Percentiles rank a stretch among this genome's conserved stretches.
Evolutionary conservation across 2,888 invertebrate genomes (phyloP).

Genomic region (Dermolepida albohirtum): DNA sequence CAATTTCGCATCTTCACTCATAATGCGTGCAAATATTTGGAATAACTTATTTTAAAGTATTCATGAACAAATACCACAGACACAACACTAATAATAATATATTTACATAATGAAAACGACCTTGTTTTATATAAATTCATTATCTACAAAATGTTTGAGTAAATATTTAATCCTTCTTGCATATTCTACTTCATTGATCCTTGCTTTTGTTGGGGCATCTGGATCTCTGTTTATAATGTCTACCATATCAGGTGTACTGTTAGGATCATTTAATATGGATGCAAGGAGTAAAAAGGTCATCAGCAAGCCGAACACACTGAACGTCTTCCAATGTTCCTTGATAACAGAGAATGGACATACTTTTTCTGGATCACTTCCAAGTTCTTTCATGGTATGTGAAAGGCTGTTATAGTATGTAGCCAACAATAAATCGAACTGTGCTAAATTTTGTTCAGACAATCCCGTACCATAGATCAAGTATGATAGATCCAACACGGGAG

Average conservation of each 20-base stretch:
- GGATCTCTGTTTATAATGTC: background rate
- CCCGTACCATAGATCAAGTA: slow-evolving; percentile 56
- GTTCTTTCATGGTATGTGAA: slow-evolving; percentile 48
- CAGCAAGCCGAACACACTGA: slow-evolving; percentile 46
- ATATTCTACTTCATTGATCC: background rate
- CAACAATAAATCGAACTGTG: slow-evolving; percentile 53
- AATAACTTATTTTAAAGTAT: background rate
- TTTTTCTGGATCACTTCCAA: slow-evolving; percentile 54
- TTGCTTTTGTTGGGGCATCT: too few relatives aligned
- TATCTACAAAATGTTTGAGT: slow-evolving; percentile 33
- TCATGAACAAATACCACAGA: background rate
- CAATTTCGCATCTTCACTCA: too few relatives aligned
- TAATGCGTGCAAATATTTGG: too few relatives aligned
- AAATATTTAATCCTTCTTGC: slow-evolving; percentile 27
- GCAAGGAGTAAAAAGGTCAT: slow-evolving; percentile 40
- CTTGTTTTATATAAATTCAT: slow-evolving; percentile 18
- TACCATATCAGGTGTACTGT: slow-evolving; percentile 1
- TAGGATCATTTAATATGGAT: background rate
- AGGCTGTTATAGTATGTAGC: slow-evolving; percentile 55
- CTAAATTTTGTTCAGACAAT: slow-evolving; percentile 49
- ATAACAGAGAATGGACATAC: slow-evolving; percentile 54
- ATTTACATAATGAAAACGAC: too few relatives aligned
- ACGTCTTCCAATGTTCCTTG: slow-evolving; percentile 49
- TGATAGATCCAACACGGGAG: slow-evolving; percentile 55
- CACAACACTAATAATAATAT: too few relatives aligned